These are phyloP conservation scores for Alviniconcha marisindica DNA, from an alignment of 1,140 invertebrate species.

Conservation along the genomic window DNA sequence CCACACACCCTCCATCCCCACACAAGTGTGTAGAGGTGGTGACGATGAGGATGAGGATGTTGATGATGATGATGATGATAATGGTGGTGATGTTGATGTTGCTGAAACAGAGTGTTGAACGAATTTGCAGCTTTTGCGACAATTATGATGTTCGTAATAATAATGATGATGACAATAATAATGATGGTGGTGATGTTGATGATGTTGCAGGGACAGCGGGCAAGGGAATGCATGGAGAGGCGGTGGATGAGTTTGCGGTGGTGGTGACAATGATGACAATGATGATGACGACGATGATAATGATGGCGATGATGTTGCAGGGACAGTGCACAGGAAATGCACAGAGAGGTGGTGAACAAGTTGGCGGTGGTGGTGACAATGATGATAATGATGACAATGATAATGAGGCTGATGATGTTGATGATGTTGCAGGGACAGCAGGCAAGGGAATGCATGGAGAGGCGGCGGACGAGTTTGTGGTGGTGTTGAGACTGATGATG, in stretches of 20 bases:
- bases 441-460: too few species aligned
- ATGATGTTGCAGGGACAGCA: background rate
- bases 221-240: slow-evolving; percentile 73
- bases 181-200: background rate
- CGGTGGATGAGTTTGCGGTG: slow-evolving; percentile 76
- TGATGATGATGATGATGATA: too few species aligned
- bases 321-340: slow-evolving; percentile 67
- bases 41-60: too few species aligned
- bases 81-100: too few species aligned
- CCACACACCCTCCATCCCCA: too few species aligned
- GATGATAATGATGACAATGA: slow-evolving; percentile 1
- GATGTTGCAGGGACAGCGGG: slow-evolving; percentile 55
- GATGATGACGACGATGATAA: background rate
- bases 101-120: too few species aligned
- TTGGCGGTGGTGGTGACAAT: slow-evolving; percentile 74
- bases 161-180: background rate
- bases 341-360: slow-evolving; percentile 75
- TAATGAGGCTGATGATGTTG: background rate
- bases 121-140: too few species aligned
- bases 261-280: slow-evolving; percentile 64
- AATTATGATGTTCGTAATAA: too few species aligned
- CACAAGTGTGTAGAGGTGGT: too few species aligned
- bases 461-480: slow-evolving; percentile 75
- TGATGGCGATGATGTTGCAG: slow-evolving; percentile 34
- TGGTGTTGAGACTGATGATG: background rate